These are phyloP conservation scores for Paedocypris sp. DNA, from an alignment of 2,113 vertebrate genomes.

Conservation along the genomic window DNA sequence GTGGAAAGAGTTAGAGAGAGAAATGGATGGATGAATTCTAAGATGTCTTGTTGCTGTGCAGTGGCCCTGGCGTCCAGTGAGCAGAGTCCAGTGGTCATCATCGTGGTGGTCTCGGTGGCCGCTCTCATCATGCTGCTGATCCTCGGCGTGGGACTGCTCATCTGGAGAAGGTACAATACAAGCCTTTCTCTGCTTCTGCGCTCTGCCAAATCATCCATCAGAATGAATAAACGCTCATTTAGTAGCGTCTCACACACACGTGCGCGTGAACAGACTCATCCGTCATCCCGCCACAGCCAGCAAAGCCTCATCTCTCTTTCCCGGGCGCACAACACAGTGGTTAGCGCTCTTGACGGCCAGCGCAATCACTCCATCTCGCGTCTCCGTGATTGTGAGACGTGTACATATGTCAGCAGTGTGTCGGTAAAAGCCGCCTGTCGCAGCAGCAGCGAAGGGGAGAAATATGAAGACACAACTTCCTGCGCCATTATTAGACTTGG, in stretches of 20 bases:
- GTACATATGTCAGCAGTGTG: background rate
- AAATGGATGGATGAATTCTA: no score
- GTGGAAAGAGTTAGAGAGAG: no score
- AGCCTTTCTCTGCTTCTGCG: background rate
- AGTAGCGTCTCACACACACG: background rate
- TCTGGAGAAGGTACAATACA: slow-evolving; percentile 72
- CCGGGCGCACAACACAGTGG: background rate
- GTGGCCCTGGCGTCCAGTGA: slow-evolving; percentile 75
- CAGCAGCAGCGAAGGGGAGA: background rate
- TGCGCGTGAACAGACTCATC: background rate
- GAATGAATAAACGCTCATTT: slow-evolving; percentile 2
- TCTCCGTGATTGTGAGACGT: background rate
- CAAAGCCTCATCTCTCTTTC: background rate
- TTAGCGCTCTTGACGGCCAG: background rate
- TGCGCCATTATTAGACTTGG: background rate
- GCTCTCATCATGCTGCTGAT: slow-evolving; percentile 74
- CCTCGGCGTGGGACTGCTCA: slow-evolving; percentile 60
- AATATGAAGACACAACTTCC: background rate
- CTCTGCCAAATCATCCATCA: slow-evolving; percentile 11
- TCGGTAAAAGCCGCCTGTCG: background rate
- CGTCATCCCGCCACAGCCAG: background rate
- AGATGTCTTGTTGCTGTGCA: slow-evolving; percentile 39
- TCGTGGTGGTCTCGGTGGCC: slow-evolving; percentile 65
- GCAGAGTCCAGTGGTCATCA: slow-evolving; percentile 71
- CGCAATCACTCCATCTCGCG: background rate